Conservation (phyloP, 92 coral and sea anemone species). For the Parazoanthus atlanticus region DNA sequence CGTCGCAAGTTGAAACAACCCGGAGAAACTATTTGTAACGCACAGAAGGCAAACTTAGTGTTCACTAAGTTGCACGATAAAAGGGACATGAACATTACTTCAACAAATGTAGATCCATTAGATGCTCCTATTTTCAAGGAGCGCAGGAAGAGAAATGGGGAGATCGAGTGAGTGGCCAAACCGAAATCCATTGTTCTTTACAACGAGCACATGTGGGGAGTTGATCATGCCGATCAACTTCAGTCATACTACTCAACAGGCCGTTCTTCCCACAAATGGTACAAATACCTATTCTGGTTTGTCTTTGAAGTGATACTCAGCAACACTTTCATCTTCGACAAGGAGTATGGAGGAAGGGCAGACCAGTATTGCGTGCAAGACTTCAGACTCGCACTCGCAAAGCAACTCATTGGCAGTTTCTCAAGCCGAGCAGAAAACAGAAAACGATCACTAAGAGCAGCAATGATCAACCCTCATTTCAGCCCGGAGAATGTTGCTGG, state of each 20-base stretch:
- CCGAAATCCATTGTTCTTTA: constrained; percentile 50
- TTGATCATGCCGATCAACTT: constrained; percentile 53
- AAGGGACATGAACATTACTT: neutral
- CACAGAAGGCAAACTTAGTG: constrained; percentile 29
- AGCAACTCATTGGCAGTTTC: neutral
- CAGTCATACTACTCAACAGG: constrained; percentile 36
- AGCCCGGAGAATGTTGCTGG: constrained; percentile 12
- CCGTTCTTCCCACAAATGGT: constrained; percentile 39
- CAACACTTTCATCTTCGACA: neutral
- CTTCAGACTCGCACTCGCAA: constrained; percentile 1
- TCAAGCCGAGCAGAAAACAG: too few species aligned
- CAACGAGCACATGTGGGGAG: constrained; percentile 58
- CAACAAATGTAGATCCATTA: constrained; percentile 29
- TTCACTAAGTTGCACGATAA: constrained; percentile 3
- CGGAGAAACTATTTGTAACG: constrained; percentile 21
- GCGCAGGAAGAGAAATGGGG: constrained; percentile 40
- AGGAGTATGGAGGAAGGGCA: neutral
- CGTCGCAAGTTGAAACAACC: too few species aligned
- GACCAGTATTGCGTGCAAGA: neutral
- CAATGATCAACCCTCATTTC: too few species aligned
- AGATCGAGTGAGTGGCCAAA: constrained; percentile 35
- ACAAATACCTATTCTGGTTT: constrained; percentile 34
- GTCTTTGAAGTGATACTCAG: constrained; percentile 32
- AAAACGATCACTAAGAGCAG: too few species aligned
- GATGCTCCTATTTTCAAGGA: constrained; percentile 23